Conservation (phyloP, 64 coral and sea anemone genomes). For the Acropora tenuis region DNA sequence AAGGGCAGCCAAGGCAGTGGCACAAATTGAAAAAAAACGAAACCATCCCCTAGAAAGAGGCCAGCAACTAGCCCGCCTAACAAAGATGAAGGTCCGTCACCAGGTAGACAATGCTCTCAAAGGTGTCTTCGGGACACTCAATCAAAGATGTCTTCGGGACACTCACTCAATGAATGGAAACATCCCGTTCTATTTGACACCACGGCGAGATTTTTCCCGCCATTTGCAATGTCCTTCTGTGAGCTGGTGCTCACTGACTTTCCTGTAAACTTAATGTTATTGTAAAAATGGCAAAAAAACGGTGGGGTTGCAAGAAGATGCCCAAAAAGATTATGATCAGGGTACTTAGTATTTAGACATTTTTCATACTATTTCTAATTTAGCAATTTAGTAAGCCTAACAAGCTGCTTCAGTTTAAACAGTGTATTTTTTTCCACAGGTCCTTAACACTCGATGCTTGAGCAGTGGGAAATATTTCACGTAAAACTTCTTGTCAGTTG, state of each 20-base stretch:
- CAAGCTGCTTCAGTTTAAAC: conserved; percentile 18
- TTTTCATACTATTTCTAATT: conserved; percentile 18
- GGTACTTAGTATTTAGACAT: conserved; percentile 1
- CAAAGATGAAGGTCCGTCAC: no score
- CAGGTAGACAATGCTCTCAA: no score
- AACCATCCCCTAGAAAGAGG: no score
- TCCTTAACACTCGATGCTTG: conserved; percentile 6
- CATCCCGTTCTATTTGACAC: conserved; percentile 8
- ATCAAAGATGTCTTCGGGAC: no score
- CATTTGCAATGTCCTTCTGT: conserved; percentile 5
- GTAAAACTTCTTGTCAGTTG: conserved; percentile 19
- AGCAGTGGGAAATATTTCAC: neutral
- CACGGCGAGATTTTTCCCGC: conserved; percentile 11
- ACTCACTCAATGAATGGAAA: neutral
- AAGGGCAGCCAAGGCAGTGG: neutral
- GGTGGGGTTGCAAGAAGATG: conserved; percentile 18
- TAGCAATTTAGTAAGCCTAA: neutral
- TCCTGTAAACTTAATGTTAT: conserved; percentile 1
- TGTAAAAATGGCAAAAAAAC: conserved; percentile 1
- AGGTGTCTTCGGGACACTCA: no score
- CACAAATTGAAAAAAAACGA: no score
- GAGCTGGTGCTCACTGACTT: conserved; percentile 6
- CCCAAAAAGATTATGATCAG: conserved; percentile 9
- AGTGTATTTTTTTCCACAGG: conserved; percentile 14
- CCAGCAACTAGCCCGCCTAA: no score